Percentiles rank a stretch among this genome's conserved stretches.
Evolutionary conservation across 2,797 vertebrate species (phyloP).

Genomic region (Heliangelus exortis): DNA sequence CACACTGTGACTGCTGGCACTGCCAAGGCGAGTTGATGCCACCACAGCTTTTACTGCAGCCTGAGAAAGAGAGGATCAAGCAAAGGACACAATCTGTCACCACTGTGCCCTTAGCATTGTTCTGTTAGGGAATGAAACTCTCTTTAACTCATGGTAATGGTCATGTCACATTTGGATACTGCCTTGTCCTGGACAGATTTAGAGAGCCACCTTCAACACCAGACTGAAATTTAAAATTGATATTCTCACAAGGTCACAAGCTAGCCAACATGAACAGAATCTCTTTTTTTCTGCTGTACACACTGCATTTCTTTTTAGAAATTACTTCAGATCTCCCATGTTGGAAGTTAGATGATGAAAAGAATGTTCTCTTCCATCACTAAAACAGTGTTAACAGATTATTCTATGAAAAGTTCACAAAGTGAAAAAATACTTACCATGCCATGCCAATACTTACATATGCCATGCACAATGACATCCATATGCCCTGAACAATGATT

Average conservation of each 20-base stretch:
- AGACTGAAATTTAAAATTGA: not conserved
- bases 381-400: not conserved
- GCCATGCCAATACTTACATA: no score
- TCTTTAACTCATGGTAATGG: accelerated
- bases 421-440: not conserved
- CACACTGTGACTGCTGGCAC: constrained; percentile 77
- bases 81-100: accelerated
- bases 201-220: not conserved
- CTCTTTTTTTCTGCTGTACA: not conserved
- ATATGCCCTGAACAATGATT: not conserved
- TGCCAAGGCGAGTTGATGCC: constrained; percentile 86
- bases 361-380: not conserved
- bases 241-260: not conserved
- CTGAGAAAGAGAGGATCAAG: constrained; percentile 68
- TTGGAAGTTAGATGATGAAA: not conserved
- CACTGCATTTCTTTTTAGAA: not conserved
- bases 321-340: accelerated
- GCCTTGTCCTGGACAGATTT: not conserved
- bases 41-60: constrained; percentile 90
- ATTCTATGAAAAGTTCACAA: not conserved
- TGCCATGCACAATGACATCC: no score
- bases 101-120: accelerated
- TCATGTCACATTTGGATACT: not conserved
- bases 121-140: accelerated
- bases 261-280: not conserved